phyloP scores from a whole-genome alignment of 2,113 vertebrate species.

The Calonectris borealis region DNA sequence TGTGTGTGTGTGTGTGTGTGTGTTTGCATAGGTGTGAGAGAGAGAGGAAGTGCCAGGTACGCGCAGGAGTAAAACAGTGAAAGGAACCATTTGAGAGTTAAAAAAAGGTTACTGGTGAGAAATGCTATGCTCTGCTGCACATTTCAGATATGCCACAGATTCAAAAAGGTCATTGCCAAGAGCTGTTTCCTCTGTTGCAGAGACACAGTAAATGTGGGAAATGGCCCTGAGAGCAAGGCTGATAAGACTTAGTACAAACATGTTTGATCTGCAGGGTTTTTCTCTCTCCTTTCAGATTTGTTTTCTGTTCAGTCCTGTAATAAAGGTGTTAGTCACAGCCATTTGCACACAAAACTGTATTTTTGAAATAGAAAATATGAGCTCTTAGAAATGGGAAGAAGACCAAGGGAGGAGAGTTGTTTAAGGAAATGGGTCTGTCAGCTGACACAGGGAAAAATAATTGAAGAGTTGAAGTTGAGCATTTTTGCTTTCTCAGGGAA shows the following conservation, averaged over 20 bases:
- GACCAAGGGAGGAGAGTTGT: neutral
- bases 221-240: neutral
- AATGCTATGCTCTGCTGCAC: neutral
- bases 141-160: neutral
- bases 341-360: neutral
- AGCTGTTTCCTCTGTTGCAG: neutral
- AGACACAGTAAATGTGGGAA: neutral
- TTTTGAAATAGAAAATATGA: neutral
- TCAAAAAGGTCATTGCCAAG: constrained; percentile 20
- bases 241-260: neutral
- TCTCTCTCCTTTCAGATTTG: neutral
- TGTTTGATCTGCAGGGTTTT: neutral
- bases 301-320: neutral
- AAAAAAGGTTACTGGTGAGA: neutral
- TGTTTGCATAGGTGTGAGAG: neutral
- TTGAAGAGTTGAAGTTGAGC: neutral
- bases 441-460: neutral
- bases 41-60: neutral
- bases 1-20: neutral
- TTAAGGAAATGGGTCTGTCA: neutral
- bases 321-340: neutral
- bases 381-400: neutral
- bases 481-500: neutral
- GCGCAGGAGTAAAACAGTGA: neutral
- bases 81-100: neutral